Percentiles rank a stretch among this genome's conserved stretches.
Conservation (phyloP, 2,113 vertebrate species). For the Oreochromis niloticus region DNA sequence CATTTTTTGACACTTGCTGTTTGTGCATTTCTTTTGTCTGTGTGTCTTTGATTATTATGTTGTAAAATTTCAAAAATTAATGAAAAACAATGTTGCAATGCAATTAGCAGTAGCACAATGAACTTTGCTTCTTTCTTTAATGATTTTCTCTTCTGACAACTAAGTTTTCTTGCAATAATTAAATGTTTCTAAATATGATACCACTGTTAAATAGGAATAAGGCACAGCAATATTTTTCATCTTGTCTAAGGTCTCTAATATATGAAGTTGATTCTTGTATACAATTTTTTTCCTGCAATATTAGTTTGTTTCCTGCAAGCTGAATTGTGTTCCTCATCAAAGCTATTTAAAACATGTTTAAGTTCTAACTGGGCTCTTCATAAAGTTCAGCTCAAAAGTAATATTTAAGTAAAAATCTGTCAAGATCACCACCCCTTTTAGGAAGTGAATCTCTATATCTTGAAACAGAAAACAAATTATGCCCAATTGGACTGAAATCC, state of each 20-base stretch:
- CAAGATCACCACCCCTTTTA: not conserved
- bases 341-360: rapidly evolving
- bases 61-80: not conserved
- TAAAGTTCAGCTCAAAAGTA: not conserved
- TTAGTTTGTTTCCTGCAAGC: not conserved
- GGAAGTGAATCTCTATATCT: not conserved
- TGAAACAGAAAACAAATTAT: not conserved
- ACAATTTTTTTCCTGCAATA: not conserved
- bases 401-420: not conserved
- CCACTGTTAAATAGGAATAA: not conserved
- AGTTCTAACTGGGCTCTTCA: not conserved
- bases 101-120: not conserved
- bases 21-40: not conserved
- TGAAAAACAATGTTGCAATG: not conserved
- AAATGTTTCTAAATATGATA: not conserved
- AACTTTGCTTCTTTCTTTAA: not conserved
- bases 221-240: not conserved
- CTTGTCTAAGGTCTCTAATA: not conserved
- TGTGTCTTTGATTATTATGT: not conserved
- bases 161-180: not conserved
- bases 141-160: not conserved
- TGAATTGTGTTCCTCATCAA: not conserved
- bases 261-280: not conserved
- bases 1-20: not conserved
- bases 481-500: not conserved